A percentile compares a stretch with the other conserved stretches of the same genome.
These are phyloP conservation scores for Medauroidea extradentata DNA, from an alignment of 1,140 invertebrate genomes.

Conservation along the genomic window DNA sequence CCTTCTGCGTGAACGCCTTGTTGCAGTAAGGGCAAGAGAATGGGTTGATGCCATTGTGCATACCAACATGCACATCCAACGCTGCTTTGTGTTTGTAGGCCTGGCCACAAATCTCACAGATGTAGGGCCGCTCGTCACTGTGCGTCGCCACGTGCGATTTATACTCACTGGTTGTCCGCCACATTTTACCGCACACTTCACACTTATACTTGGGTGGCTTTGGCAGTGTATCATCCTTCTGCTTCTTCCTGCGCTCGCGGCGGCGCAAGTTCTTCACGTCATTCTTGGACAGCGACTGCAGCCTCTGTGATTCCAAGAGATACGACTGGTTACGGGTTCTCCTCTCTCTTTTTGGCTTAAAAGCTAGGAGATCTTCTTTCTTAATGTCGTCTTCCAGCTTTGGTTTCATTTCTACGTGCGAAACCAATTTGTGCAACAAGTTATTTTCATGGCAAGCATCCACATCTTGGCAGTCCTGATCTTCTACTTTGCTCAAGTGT, in stretches of 20 bases:
- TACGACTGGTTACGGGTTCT: too few relatives aligned
- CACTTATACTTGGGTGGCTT: slow-evolving; percentile 35
- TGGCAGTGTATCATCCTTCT: slow-evolving; percentile 15
- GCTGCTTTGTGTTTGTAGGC: slow-evolving; percentile 60
- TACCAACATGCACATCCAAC: slow-evolving; percentile 58
- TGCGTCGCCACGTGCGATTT: slow-evolving; percentile 44
- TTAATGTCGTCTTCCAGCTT: too few relatives aligned
- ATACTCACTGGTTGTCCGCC: slow-evolving; percentile 40
- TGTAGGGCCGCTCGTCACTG: slow-evolving; percentile 43
- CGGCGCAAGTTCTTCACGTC: background rate
- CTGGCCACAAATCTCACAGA: slow-evolving; percentile 59
- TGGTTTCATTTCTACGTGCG: too few relatives aligned
- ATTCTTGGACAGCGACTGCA: too few relatives aligned
- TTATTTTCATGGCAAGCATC: too few relatives aligned
- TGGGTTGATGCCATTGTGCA: slow-evolving; percentile 63
- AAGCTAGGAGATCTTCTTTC: too few relatives aligned
- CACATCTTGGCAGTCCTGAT: too few relatives aligned
- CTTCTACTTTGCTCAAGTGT: too few relatives aligned
- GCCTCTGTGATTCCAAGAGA: too few relatives aligned
- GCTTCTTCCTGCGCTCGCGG: slow-evolving; percentile 5
- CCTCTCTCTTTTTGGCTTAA: too few relatives aligned
- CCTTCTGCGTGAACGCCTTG: slow-evolving; percentile 70
- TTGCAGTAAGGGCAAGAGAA: slow-evolving; percentile 70
- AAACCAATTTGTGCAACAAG: too few relatives aligned
- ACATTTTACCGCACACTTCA: slow-evolving; percentile 41